Percentiles rank a stretch among this genome's conserved stretches.
phyloP scores from a whole-genome alignment of 2,797 vertebrate species.

The Hypotaenidia philippensis region DNA sequence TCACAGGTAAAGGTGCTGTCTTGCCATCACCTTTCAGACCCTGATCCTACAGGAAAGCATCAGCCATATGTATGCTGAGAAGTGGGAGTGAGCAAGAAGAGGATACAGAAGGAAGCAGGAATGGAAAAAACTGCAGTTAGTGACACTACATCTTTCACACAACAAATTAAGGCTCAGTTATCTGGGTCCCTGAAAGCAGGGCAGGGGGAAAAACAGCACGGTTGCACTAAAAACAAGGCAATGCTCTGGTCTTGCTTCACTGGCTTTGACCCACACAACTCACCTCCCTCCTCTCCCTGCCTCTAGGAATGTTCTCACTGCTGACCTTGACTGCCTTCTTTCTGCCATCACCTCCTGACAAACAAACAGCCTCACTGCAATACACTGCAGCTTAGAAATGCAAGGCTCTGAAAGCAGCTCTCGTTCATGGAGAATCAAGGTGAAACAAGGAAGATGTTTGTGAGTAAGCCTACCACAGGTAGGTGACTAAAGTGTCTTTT shows the following conservation, averaged over 20 bases:
- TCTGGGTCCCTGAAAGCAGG: not conserved
- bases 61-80: not conserved
- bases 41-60: not conserved
- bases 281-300: not conserved
- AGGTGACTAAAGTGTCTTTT: not conserved
- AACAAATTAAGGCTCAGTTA: not conserved
- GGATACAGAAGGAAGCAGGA: not conserved
- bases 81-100: not conserved
- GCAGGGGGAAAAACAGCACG: not conserved
- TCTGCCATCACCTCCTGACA: not conserved
- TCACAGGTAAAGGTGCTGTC: not conserved
- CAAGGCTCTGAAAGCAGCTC: no score
- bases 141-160: not conserved
- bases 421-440: no score
- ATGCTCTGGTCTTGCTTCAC: not conserved
- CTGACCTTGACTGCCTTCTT: constrained; percentile 31
- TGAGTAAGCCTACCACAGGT: not conserved
- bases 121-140: not conserved
- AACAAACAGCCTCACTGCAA: not conserved
- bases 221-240: not conserved
- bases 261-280: not conserved
- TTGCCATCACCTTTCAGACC: not conserved
- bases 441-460: not conserved
- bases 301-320: not conserved
- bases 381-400: not conserved